Evolutionary conservation across 2,797 vertebrate species (phyloP).

Genomic region (Thunnus albacares): DNA sequence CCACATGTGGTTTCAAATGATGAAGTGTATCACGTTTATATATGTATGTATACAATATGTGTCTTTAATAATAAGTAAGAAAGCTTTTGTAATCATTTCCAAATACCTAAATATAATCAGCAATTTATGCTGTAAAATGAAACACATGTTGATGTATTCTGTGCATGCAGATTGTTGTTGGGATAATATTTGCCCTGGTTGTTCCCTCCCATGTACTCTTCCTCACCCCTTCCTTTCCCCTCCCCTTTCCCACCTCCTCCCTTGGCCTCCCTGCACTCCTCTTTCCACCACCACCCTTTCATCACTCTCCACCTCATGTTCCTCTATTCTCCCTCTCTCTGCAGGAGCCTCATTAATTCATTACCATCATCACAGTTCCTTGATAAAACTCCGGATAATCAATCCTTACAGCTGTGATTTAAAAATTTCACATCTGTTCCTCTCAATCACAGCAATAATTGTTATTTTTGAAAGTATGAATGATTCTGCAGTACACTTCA

Average conservation of each 20-base stretch:
- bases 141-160: conserved; percentile 44
- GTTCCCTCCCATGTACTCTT: conserved; percentile 26
- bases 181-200: conserved; percentile 61
- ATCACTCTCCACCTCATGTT: neutral
- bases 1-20: conserved; percentile 48
- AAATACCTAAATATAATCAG: neutral
- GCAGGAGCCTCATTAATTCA: neutral
- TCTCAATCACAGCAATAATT: neutral
- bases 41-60: neutral
- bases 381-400: neutral
- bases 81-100: neutral
- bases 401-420: neutral
- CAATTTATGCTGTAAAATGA: conserved; percentile 6
- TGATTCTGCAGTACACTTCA: neutral
- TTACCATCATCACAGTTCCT: neutral
- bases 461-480: neutral
- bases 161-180: conserved; percentile 61
- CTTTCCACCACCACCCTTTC: conserved; percentile 1
- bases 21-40: neutral
- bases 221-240: neutral
- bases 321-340: neutral
- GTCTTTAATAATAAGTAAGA: neutral
- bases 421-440: no score
- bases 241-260: neutral
- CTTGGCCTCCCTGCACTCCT: neutral